Evolutionary conservation across 1,140 invertebrate genomes (phyloP).

Genomic region (Augochlora pura): DNA sequence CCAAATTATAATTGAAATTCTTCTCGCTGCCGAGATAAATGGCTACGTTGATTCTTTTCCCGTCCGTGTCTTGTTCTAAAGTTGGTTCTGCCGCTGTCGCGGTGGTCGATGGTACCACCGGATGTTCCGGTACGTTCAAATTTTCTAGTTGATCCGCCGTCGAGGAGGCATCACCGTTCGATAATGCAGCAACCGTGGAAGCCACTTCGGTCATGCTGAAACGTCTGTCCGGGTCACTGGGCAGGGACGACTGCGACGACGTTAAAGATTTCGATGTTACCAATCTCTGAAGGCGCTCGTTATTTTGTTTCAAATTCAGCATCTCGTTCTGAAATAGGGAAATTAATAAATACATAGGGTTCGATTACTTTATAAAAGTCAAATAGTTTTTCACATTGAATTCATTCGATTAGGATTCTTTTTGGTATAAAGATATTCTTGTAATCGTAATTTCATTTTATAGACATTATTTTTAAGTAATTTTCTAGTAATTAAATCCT

Average conservation of each 20-base stretch:
- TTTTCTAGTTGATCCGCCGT: conserved; percentile 79
- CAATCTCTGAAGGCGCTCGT: conserved; percentile 94
- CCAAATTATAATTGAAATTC: conserved; percentile 83
- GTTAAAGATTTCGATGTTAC: conserved; percentile 90
- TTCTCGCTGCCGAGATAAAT: conserved; percentile 92
- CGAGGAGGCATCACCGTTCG: conserved; percentile 73
- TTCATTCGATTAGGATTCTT: no score
- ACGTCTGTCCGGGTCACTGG: conserved; percentile 81
- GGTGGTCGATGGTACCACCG: conserved; percentile 77
- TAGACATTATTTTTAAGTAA: no score
- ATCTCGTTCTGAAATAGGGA: conserved; percentile 92
- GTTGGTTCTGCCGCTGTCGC: conserved; percentile 82
- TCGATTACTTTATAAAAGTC: no score
- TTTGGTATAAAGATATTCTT: no score
- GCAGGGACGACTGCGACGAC: conserved; percentile 89
- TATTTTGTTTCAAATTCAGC: conserved; percentile 97
- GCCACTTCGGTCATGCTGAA: conserved; percentile 82
- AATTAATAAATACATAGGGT: not conserved
- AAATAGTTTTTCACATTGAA: no score
- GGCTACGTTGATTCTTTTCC: conserved; percentile 91
- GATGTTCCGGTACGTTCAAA: conserved; percentile 79
- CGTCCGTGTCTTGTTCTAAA: conserved; percentile 87
- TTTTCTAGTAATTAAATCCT: no score
- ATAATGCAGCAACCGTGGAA: conserved; percentile 74
- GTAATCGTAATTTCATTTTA: no score